Conservation (phyloP, 2,113 vertebrate genomes). For the Lucifuga dentata region DNA sequence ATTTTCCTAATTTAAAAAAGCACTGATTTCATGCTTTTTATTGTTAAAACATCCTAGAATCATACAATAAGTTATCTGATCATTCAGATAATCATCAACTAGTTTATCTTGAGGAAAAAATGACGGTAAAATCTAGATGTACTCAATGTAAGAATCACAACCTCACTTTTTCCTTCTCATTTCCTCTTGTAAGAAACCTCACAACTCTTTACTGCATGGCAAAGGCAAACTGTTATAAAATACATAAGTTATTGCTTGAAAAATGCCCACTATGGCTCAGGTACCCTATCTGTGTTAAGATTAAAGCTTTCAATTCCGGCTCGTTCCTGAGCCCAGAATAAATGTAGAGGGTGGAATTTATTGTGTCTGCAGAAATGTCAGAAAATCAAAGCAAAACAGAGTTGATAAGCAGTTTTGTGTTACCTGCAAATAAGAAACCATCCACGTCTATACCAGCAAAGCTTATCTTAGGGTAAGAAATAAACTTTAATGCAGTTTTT, state of each 20-base stretch:
- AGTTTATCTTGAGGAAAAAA: no score
- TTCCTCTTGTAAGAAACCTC: no score
- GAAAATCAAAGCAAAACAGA: conserved; percentile 33
- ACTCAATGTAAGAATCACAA: no score
- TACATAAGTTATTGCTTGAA: conserved; percentile 24
- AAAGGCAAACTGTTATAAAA: conserved; percentile 39
- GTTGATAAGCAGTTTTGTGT: conserved; percentile 43
- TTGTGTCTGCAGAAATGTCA: conserved; percentile 57
- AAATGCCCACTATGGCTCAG: conserved; percentile 9
- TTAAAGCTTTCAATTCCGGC: conserved; percentile 38
- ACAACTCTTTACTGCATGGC: conserved; percentile 17
- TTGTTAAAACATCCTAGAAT: no score
- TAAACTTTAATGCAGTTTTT: conserved; percentile 9
- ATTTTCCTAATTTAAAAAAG: no score
- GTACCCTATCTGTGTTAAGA: conserved; percentile 37
- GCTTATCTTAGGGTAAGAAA: conserved; percentile 17
- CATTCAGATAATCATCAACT: no score
- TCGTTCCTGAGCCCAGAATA: conserved; percentile 9
- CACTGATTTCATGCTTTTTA: no score
- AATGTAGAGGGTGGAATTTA: conserved; percentile 2
- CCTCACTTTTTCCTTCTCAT: no score
- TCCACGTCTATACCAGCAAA: conserved; percentile 5
- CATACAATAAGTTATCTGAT: no score
- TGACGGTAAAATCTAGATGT: no score
- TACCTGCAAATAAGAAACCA: conserved; percentile 41